Evolutionary conservation across 2,888 invertebrate species (phyloP), one percentile per base, ranked within the genome.

Genomic region (Actias luna): DNA sequence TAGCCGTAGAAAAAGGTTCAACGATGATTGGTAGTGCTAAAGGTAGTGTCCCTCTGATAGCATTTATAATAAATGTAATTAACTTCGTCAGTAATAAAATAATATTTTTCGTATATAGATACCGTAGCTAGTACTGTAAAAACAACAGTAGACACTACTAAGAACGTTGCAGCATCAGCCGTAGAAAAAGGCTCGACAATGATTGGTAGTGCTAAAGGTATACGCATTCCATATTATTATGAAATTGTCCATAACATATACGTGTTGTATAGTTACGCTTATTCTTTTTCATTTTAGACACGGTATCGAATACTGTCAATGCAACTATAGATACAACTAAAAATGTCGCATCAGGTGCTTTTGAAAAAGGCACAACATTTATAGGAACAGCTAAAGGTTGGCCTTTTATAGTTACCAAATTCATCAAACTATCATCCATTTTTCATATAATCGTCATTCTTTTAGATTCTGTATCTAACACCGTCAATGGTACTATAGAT

Each of bases 281-380:
- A 58, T 33, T 12, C 57, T 29, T 8, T 42, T 18, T 58, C 27
- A 55, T 72, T 73, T 33, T 77, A 82, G 80, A 81, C 68, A 80
- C 78, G 22, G 72, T 84, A 63, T 66, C 79, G 60, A 79, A 67
- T 63, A 76, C 79, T 29, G 71, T 78, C 7, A 69, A 73, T 52
- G 70, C 72, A 5, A 79, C 83, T 52, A 76, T 83, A 72, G 83
- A 85, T 39, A 76, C 76, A 18, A 82, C 83, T 14, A 85, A 84
- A 70, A 82, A 78, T 68, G 74, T 73, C 10, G 80, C 83, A 0
- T 65, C 80, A 16, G 69, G 80, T 2, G 80, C 79, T 16, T 73
- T 80, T 61, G 82, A 83, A 18, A 83, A 78, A 67, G 67, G 83
- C 63, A 72, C 78, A 63, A 67, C 75, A 8, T 61, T 77, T 27